Evolutionary conservation across 1,140 invertebrate genomes (phyloP), one percentile per base, ranked within the genome.

Genomic region (Rhynchophorus ferrugineus): DNA sequence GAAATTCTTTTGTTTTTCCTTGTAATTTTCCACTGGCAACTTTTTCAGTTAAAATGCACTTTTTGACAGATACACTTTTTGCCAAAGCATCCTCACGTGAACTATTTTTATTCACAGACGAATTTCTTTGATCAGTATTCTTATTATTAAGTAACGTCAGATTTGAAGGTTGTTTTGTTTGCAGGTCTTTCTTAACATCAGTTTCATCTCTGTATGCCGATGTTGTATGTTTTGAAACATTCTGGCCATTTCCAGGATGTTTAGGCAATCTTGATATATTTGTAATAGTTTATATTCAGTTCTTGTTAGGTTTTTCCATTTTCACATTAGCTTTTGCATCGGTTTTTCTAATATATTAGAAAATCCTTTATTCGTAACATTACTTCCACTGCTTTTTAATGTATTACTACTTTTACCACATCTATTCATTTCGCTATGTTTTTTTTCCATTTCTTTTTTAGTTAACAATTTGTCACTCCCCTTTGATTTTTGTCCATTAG

Each of bases 401-500:
- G 22, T 17, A 9, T 22, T 18, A 33, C 49, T 38, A 21, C 14
- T 19, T n/a, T 24, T 44, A 8, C 36, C 38, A 16, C 39, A 11
- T 2, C 13, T 42, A 1, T 46, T 20, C 11, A 21, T 39, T 24
- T 16, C 22, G 41, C 22, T 42, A 39, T 44, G 18, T 46, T 54
- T 50, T 21, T 53, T 22, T 20, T 68, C 29, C 50, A 54, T 7
- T 46, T 52, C 8, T 47, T 56, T 49, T n/a, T n/a, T n/a, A n/a
- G n/a, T n/a, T n/a, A n/a, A 67, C 66, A 50, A 36, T 16, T 48
- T 16, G 2, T 19, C 63, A 56, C 72, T 70, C 69, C 11, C 42
- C 75, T 66, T 66, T 79, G 75, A 69, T 65, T 80, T 87, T 61
- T 92, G 86, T 58, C 81, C 87, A 51, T 87, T 85, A 0, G 89